Evolutionary conservation across 2,888 invertebrate genomes (phyloP).

Genomic region (Melinaea marsaeus): DNA sequence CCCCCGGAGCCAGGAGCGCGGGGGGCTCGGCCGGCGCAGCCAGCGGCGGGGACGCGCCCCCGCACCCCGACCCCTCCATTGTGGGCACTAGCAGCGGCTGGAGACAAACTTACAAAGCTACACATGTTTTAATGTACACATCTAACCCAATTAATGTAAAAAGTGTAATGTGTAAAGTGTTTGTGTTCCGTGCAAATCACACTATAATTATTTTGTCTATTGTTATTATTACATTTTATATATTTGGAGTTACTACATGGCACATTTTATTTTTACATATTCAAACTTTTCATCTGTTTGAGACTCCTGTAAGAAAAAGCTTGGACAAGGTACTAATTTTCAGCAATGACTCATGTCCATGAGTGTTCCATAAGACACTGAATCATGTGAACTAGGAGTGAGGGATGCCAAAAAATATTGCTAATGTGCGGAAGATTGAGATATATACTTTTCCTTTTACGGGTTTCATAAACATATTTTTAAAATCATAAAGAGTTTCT

Average conservation of each 20-base stretch:
- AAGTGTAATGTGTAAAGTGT: too few relatives aligned
- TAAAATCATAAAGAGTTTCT: too few relatives aligned
- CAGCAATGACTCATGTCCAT: not conserved
- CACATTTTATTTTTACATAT: not conserved
- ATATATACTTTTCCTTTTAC: not conserved
- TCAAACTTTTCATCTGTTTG: not conserved
- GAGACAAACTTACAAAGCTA: not conserved
- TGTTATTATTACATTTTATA: too few relatives aligned
- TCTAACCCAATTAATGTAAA: too few relatives aligned
- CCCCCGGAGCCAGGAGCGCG: conserved; percentile 85
- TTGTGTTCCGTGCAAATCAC: too few relatives aligned
- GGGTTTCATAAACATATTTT: too few relatives aligned
- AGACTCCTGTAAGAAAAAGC: not conserved
- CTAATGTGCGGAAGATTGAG: conserved; percentile 13
- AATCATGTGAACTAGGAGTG: not conserved
- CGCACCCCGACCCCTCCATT: conserved; percentile 72
- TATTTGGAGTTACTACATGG: too few relatives aligned
- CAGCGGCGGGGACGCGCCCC: conserved; percentile 78
- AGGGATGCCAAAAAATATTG: conserved; percentile 6
- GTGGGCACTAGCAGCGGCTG: conserved; percentile 72
- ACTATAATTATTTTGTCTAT: too few relatives aligned
- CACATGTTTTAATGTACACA: too few relatives aligned
- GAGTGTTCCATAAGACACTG: not conserved
- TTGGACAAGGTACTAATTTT: not conserved
- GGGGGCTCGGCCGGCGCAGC: conserved; percentile 74